phyloP scores from a whole-genome alignment of 2,113 vertebrate genomes.

The Thunnus maccoyii region DNA sequence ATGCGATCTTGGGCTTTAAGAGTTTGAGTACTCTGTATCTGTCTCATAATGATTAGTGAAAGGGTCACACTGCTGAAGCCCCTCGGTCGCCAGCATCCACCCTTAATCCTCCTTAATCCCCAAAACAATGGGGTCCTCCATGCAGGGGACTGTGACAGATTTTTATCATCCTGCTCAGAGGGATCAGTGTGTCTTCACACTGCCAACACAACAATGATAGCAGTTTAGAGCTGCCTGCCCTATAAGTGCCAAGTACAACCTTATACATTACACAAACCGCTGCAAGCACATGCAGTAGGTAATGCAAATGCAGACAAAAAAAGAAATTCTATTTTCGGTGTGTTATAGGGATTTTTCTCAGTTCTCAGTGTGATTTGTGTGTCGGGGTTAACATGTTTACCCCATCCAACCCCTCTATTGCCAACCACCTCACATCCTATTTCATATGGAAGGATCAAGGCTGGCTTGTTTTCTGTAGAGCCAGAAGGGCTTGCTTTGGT shows the following conservation, averaged over 20 bases:
- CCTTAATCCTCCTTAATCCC: conserved; percentile 81
- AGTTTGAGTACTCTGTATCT: conserved; percentile 74
- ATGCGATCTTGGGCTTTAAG: conserved; percentile 62
- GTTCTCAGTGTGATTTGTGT: conserved; percentile 2
- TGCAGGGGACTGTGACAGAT: conserved; percentile 78
- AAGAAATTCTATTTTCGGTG: neutral
- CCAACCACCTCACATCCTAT: conserved; percentile 29
- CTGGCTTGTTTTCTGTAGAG: conserved; percentile 70
- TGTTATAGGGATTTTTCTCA: neutral
- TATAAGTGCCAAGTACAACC: conserved; percentile 27
- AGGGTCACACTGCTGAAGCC: conserved; percentile 77
- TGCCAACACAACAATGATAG: conserved; percentile 70
- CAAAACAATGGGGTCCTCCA: conserved; percentile 81
- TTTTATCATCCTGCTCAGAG: conserved; percentile 77
- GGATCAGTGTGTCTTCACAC: conserved; percentile 70
- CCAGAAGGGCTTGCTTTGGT: conserved; percentile 62
- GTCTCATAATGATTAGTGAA: conserved; percentile 79
- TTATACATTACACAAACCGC: conserved; percentile 19
- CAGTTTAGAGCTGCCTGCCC: conserved; percentile 49
- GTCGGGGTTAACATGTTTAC: conserved; percentile 41
- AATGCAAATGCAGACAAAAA: conserved; percentile 10
- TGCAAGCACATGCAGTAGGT: neutral
- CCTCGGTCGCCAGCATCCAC: conserved; percentile 70
- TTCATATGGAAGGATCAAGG: conserved; percentile 62
- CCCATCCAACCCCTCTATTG: conserved; percentile 5